phyloP scores from a whole-genome alignment of 2,113 vertebrate genomes.

The Saccopteryx leptura region DNA sequence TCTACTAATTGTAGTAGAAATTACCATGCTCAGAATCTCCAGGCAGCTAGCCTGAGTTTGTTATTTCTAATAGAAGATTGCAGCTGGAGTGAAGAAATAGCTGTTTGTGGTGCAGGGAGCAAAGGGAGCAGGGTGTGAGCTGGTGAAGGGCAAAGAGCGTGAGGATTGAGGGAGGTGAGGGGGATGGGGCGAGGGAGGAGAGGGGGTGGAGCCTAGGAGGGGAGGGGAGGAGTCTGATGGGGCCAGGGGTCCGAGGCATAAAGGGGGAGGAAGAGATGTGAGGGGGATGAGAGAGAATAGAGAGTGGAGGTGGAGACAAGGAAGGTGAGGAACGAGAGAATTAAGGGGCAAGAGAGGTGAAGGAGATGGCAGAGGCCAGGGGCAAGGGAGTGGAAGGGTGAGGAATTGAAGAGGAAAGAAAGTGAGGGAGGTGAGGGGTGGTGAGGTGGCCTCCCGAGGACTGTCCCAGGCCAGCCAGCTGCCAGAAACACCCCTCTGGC shows the following conservation, averaged over 20 bases:
- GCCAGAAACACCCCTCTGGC: neutral
- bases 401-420: neutral
- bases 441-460: neutral
- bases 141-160: neutral
- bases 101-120: neutral
- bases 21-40: neutral
- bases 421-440: fast-evolving
- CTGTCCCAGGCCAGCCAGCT: neutral
- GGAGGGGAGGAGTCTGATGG: neutral
- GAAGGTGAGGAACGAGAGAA: neutral
- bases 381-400: neutral
- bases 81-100: neutral
- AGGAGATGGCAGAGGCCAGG: neutral
- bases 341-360: neutral
- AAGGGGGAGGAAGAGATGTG: neutral
- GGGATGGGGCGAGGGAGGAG: neutral
- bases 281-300: neutral
- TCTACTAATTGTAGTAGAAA: neutral
- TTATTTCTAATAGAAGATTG: neutral
- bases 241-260: neutral
- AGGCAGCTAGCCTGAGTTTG: neutral
- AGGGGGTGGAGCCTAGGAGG: neutral
- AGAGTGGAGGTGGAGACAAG: neutral
- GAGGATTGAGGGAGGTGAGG: neutral
- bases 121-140: neutral